Conservation (phyloP, 2,113 vertebrate species). For the Heteronetta atricapilla region DNA sequence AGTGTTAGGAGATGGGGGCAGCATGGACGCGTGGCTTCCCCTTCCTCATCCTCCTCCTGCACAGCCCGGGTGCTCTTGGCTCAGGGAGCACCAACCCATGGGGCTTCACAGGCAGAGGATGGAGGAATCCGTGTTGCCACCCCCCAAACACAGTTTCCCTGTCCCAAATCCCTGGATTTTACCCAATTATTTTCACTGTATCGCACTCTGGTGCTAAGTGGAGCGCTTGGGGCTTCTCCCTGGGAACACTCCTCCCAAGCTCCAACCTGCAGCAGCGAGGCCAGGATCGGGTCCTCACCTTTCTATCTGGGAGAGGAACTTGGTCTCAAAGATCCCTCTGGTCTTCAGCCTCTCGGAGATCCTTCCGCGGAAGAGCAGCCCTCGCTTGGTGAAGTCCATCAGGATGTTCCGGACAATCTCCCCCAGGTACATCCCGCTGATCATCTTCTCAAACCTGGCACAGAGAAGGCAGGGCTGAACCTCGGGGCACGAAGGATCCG, state of each 20-base stretch:
- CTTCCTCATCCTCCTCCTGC: rapidly evolving
- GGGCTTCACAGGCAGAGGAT: neutral
- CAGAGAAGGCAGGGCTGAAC: neutral
- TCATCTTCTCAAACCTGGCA: slow-evolving; percentile 96
- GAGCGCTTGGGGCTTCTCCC: neutral
- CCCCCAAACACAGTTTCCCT: neutral
- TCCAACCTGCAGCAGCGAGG: neutral
- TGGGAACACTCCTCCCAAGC: neutral
- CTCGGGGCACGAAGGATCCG: neutral
- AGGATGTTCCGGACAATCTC: slow-evolving; percentile 95
- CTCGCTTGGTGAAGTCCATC: slow-evolving; percentile 88
- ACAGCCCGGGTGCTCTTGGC: rapidly evolving
- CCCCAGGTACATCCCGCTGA: slow-evolving; percentile 97
- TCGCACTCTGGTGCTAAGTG: neutral
- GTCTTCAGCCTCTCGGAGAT: slow-evolving; percentile 93
- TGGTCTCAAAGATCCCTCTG: slow-evolving; percentile 94
- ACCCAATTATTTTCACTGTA: neutral
- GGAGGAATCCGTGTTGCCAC: neutral
- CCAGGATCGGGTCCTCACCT: slow-evolving; percentile 75
- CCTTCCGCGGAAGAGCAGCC: slow-evolving; percentile 92
- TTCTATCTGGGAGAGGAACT: slow-evolving; percentile 96
- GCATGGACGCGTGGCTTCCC: rapidly evolving
- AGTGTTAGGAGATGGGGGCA: neutral
- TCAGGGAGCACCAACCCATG: rapidly evolving
- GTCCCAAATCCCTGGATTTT: neutral